Percentiles rank a stretch among this genome's conserved stretches.
These are phyloP conservation scores for Pachliopta kotzebuea DNA, from an alignment of 2,888 invertebrate genomes.

Conservation along the genomic window DNA sequence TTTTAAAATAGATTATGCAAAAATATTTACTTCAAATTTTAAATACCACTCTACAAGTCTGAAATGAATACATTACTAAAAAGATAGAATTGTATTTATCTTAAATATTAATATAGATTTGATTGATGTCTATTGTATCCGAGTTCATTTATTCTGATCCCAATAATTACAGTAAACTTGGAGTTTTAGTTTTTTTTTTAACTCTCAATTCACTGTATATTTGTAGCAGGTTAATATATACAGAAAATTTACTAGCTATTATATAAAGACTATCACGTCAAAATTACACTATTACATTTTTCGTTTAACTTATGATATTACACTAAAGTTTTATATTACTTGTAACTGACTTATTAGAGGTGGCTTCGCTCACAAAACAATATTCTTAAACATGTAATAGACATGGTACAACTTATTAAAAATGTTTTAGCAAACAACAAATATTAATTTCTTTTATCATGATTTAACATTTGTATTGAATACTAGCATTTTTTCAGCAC, in stretches of 20 bases:
- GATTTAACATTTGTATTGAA: slow-evolving; percentile 9
- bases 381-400: neutral
- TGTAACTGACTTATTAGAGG: neutral
- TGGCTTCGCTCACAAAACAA: neutral
- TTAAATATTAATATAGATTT: neutral
- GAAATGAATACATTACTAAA: neutral
- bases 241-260: too few relatives aligned
- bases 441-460: too few relatives aligned
- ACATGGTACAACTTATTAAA: too few relatives aligned
- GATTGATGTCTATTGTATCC: neutral
- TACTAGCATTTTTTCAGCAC: neutral
- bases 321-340: neutral
- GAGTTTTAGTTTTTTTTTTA: neutral
- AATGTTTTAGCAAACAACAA: too few relatives aligned
- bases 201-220: neutral
- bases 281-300: neutral
- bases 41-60: neutral
- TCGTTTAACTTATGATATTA: neutral
- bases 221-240: neutral
- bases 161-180: neutral
- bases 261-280: too few relatives aligned
- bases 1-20: neutral
- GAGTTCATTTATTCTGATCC: neutral
- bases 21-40: neutral
- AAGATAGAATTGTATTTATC: neutral